phyloP scores from a whole-genome alignment of 2,797 vertebrate genomes.

The Lagodon rhomboides region DNA sequence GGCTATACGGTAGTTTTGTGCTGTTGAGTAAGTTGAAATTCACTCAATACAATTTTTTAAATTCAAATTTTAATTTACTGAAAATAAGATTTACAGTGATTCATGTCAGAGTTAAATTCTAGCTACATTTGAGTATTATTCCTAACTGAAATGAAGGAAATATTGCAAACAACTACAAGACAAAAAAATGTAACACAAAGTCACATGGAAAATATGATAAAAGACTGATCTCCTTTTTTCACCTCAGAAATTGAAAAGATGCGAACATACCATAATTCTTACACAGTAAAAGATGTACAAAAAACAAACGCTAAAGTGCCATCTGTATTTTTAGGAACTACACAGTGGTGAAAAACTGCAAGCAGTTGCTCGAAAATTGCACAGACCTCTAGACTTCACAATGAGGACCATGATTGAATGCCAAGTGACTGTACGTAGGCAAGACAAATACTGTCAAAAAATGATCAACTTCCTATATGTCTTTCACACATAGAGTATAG shows the following conservation, averaged over 20 bases:
- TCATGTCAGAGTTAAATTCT: background rate
- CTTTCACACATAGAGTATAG: too few relatives aligned
- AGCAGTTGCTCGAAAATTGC: background rate
- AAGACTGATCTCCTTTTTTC: background rate
- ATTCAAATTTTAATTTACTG: background rate
- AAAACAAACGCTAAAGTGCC: background rate
- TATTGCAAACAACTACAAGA: background rate
- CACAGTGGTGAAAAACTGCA: too few relatives aligned
- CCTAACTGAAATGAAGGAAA: background rate
- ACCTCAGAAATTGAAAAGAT: background rate
- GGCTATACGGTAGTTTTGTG: too few relatives aligned
- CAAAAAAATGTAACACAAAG: slow-evolving; percentile 8
- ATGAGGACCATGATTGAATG: background rate
- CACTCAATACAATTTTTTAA: too few relatives aligned
- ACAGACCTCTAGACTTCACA: too few relatives aligned
- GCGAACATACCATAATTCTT: too few relatives aligned
- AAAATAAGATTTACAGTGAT: background rate
- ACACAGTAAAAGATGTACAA: too few relatives aligned
- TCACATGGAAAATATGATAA: background rate
- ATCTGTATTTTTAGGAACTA: background rate
- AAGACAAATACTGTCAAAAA: background rate
- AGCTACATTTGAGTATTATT: background rate
- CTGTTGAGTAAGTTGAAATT: too few relatives aligned
- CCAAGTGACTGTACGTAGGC: background rate
- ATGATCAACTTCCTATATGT: background rate